Conservation (phyloP, 1,140 invertebrate species). For the Mycetomoellerius zeteki region DNA sequence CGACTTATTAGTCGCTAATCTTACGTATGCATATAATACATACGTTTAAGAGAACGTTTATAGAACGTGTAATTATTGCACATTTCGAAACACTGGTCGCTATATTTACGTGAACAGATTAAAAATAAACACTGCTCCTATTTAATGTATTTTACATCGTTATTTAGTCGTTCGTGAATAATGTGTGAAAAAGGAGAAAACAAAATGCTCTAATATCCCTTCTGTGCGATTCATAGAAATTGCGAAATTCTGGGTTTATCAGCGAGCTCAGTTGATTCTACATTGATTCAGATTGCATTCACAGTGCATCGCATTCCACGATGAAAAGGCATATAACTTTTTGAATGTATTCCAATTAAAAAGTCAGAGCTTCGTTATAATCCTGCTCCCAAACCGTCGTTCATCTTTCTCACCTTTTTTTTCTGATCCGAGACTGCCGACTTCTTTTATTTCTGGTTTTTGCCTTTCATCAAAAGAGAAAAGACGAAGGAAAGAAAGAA, state of each 20-base stretch:
- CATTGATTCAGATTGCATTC: constrained; percentile 84
- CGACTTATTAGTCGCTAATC: not conserved
- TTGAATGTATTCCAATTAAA: constrained; percentile 87
- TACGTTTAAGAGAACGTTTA: too few species aligned
- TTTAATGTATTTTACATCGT: constrained; percentile 69
- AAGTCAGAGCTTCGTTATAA: constrained; percentile 87
- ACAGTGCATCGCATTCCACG: constrained; percentile 80
- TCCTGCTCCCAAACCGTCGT: constrained; percentile 62
- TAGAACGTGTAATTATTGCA: not conserved
- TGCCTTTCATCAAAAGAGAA: constrained; percentile 71
- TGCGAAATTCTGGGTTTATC: constrained; percentile 34
- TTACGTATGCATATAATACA: too few species aligned
- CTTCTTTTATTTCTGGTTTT: constrained; percentile 74
- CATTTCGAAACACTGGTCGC: not conserved
- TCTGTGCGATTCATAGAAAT: not conserved
- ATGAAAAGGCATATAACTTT: constrained; percentile 86
- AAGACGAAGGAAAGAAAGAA: not conserved
- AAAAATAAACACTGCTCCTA: not conserved
- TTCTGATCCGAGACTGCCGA: constrained; percentile 39
- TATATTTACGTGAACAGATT: constrained; percentile 9
- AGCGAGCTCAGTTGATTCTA: constrained; percentile 68
- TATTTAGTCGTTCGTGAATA: constrained; percentile 43
- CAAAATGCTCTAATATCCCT: not conserved
- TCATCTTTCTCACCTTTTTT: constrained; percentile 56
- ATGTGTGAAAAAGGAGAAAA: constrained; percentile 27